Base-by-base conservation (phyloP, 2,113 vertebrate species). In the Acanthochromis polyacanthus region DNA sequence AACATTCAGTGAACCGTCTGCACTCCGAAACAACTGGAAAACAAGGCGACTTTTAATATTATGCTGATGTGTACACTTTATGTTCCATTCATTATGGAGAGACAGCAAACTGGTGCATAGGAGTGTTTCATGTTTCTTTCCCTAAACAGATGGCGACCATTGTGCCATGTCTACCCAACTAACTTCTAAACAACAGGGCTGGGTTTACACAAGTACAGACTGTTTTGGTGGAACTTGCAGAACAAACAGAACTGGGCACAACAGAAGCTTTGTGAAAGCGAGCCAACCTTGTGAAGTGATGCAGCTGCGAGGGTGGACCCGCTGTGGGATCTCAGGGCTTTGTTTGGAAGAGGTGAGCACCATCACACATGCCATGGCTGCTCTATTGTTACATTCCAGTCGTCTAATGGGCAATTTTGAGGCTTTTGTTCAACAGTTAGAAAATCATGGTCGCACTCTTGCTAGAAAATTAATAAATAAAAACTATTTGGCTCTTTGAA, bases 91-190 rank as follows among this genome's bases (percentile, higher is more conserved):
- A 75, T 82, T 73, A 78, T 79, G 68, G 17, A 72, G 38, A 45
- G 20, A 58, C 53, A 82, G 71, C 79, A 81, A 83, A 64, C 75
- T 51, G 56, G 51, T 71, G 56, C 17, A 66, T 57, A 30, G 65
- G 68, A 73, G 52, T 23, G 45, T 72, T 82, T 80, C 58, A 32
- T 82, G 79, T 88, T 82, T 72, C 46, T 17, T 60, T 32, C 50
- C 67, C 56, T 55, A 63, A 78, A 73, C 94, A 94, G 92, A 93
- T 93, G 91, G 91, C 50, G 32, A 78, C 78, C 80, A 4, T 57
- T 84, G 69, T 80, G 55, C 48, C 51, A 63, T 0, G 40, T 82
- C 85, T 75, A 36, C 78, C 74, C 40, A 59, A 73, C 70, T 66
- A 79, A 75, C 74, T 80, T 82, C 75, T 79, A 61, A 88, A 88